Conservation (phyloP, 2,797 vertebrate species). For the Sebastes vulpes region DNA sequence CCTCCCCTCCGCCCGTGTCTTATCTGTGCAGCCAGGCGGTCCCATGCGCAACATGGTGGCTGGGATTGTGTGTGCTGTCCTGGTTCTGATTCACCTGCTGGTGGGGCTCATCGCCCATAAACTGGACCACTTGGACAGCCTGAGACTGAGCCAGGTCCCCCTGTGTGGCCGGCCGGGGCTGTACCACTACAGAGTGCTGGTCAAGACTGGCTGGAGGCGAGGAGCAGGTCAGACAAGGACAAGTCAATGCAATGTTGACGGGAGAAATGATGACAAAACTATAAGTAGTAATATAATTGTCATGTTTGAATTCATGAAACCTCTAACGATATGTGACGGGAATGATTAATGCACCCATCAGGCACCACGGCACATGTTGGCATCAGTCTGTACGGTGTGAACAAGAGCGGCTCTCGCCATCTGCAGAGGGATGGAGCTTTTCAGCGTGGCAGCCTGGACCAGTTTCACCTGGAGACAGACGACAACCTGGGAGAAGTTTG, state of each 20-base stretch:
- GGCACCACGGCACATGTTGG: slow-evolving; percentile 89
- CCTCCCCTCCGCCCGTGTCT: neutral
- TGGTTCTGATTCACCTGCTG: slow-evolving; percentile 84
- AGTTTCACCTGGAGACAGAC: slow-evolving; percentile 88
- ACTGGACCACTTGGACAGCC: slow-evolving; percentile 86
- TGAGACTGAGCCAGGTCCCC: slow-evolving; percentile 79
- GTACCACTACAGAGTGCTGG: slow-evolving; percentile 85
- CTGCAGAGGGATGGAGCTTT: slow-evolving; percentile 86
- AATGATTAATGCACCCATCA: slow-evolving; percentile 42
- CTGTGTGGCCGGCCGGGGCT: slow-evolving; percentile 84
- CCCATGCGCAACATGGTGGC: slow-evolving; percentile 75
- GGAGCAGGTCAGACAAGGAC: slow-evolving; percentile 80
- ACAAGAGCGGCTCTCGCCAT: slow-evolving; percentile 86
- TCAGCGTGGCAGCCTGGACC: slow-evolving; percentile 82
- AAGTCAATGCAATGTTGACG: neutral
- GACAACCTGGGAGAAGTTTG: slow-evolving; percentile 86
- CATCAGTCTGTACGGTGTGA: slow-evolving; percentile 85
- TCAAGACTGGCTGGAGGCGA: slow-evolving; percentile 87
- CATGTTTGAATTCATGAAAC: neutral
- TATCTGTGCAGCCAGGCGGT: slow-evolving; percentile 68
- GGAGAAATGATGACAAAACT: neutral
- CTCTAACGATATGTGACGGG: neutral
- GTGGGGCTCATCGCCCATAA: slow-evolving; percentile 85
- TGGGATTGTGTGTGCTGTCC: slow-evolving; percentile 80
- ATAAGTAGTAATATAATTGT: neutral